Base-by-base conservation (phyloP, 2,888 invertebrate species). In the Aporophyla lueneburgensis region DNA sequence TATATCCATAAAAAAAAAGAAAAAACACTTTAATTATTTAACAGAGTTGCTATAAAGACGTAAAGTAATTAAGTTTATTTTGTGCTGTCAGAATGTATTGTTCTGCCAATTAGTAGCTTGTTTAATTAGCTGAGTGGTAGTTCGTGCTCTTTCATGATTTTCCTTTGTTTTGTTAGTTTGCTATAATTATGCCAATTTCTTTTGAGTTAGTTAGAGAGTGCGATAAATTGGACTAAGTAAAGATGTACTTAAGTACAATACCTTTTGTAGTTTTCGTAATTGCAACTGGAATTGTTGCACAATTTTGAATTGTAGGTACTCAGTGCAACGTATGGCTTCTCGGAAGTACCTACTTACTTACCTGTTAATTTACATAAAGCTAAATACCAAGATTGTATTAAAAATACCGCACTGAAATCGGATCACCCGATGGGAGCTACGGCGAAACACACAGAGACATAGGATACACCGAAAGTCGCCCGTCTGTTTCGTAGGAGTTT, bases 101-200 rank as follows among this genome's bases (percentile, higher is more conserved):
- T 74, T 70, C 56, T 69, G 43, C 59, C 74, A 82, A 83, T 83
- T 83, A 84, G 76, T 54, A 68, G 56, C 69, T 56, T 61, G 68
- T 56, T 51, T 80, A 73, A 84, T 83, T 81, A 83, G 33, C 76
- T 62, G 71, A 84, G 76, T 83, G 81, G 58, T 10, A 69, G 27
- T 74, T 63, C n/a, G 66, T 66, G 56, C 33, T 71, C 46, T 58
- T 63, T 56, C 66, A 59, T 61, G 68, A 70, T 68, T 71, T 83
- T 65, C 56, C 68, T 83, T 72, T 78, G 65, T 72, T 71, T n/a
- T 68, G n/a, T n/a, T 63, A 59, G 53, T 49, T 70, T 53, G 24
- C 69, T 61, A 59, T 67, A 19, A 69, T 58, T 61, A 51, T 54
- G 21, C 7, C 33, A 63, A 65, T 66, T 65, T 65, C 51, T 76